These are phyloP conservation scores for Marcusenius ussheri DNA, from an alignment of 2,113 vertebrate genomes.

Conservation along the genomic window DNA sequence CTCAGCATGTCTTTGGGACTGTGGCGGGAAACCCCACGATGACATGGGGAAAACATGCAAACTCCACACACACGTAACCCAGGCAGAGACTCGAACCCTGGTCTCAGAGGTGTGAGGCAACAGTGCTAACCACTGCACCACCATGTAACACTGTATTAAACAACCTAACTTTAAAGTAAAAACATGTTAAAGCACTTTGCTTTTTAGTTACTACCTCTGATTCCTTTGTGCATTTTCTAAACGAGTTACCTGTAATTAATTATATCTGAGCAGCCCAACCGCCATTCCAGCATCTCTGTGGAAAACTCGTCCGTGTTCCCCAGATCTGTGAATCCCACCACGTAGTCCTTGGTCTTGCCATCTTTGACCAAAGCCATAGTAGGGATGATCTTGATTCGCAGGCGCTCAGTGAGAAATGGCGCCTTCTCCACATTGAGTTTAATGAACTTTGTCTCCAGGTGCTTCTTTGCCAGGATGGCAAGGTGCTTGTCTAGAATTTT, in stretches of 20 bases:
- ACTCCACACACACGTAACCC: too few relatives aligned
- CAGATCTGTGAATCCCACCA: constrained; percentile 86
- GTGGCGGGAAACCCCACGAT: too few relatives aligned
- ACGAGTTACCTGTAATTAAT: constrained; percentile 85
- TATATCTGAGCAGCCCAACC: constrained; percentile 79
- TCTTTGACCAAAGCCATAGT: constrained; percentile 86
- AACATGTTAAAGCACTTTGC: neutral
- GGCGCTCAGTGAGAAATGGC: constrained; percentile 87
- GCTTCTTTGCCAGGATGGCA: constrained; percentile 81
- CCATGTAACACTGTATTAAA: neutral
- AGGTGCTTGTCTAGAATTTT: constrained; percentile 93
- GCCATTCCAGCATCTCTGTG: constrained; percentile 91
- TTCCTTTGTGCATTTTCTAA: neutral
- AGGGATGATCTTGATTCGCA: constrained; percentile 85
- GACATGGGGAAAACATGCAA: too few relatives aligned
- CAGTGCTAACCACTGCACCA: too few relatives aligned
- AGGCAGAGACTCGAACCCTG: too few relatives aligned
- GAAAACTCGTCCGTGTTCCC: constrained; percentile 93
- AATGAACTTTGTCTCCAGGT: constrained; percentile 93
- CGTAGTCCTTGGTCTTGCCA: constrained; percentile 87
- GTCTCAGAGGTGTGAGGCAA: too few relatives aligned
- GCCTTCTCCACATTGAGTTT: constrained; percentile 94
- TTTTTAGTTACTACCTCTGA: neutral
- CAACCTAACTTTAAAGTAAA: neutral
- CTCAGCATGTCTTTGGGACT: too few relatives aligned